Conservation (phyloP, 2,888 invertebrate species). For the Amorpha juglandis region DNA sequence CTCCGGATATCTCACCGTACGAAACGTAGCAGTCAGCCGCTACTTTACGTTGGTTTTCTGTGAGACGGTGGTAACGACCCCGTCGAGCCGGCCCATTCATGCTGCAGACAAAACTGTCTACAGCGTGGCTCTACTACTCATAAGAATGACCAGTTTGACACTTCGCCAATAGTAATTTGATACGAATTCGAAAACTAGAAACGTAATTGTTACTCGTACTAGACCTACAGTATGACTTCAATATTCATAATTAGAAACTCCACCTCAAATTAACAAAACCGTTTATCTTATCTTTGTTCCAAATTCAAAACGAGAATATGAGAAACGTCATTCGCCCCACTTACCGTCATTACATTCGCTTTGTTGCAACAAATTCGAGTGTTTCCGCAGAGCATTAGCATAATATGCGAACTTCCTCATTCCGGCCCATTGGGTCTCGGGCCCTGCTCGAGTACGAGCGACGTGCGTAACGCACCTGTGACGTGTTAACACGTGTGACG, state of each 20-base stretch:
- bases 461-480: slow-evolving; percentile 16
- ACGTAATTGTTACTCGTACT: too few relatives aligned
- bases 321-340: not conserved
- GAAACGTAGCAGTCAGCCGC: too few relatives aligned
- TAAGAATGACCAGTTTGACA: too few relatives aligned
- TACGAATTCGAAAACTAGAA: too few relatives aligned
- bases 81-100: too few relatives aligned
- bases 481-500: slow-evolving; percentile 16
- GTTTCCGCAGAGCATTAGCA: slow-evolving; percentile 22
- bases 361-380: slow-evolving; percentile 8
- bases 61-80: too few relatives aligned
- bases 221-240: not conserved
- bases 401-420: slow-evolving; percentile 25
- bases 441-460: not conserved
- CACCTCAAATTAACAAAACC: not conserved
- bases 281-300: not conserved
- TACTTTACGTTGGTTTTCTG: too few relatives aligned
- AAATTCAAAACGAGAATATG: not conserved
- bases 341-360: slow-evolving; percentile 2
- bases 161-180: too few relatives aligned
- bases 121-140: too few relatives aligned
- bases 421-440: slow-evolving; percentile 25
- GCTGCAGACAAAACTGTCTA: too few relatives aligned
- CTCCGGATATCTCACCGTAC: too few relatives aligned
- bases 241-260: not conserved